phyloP scores from a whole-genome alignment of 2,797 vertebrate species.

The Pitangus sulphuratus region DNA sequence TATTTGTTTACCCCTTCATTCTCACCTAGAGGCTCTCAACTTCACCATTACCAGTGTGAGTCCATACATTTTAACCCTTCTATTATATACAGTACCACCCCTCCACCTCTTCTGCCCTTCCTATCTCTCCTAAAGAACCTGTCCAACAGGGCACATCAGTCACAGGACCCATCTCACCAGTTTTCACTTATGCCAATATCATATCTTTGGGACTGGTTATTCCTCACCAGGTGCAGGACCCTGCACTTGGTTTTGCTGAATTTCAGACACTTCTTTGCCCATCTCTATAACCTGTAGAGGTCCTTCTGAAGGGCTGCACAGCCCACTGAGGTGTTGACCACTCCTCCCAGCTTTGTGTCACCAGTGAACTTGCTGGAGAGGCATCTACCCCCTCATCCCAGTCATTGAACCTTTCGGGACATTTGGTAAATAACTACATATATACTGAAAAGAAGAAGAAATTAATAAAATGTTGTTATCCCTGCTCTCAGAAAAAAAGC shows the following conservation, averaged over 20 bases:
- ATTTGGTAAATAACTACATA: neutral
- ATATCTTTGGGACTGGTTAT: neutral
- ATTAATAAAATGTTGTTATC: neutral
- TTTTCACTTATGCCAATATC: neutral
- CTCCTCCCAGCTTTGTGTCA: neutral
- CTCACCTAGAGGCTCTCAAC: neutral
- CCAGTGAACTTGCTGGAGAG: neutral
- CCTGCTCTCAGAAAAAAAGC: neutral
- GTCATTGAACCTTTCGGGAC: neutral
- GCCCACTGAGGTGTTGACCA: neutral
- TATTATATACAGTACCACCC: neutral
- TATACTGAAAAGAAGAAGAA: neutral
- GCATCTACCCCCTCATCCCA: neutral
- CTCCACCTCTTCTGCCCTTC: neutral
- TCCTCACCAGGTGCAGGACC: neutral
- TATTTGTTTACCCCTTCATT: neutral
- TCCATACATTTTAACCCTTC: neutral
- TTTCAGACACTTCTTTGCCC: neutral
- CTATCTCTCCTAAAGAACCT: neutral
- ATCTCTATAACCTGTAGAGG: neutral
- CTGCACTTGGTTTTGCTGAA: neutral
- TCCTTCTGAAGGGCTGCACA: neutral
- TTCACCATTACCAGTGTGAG: neutral
- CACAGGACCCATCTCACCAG: neutral
- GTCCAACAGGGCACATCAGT: neutral